phyloP scores from a whole-genome alignment of 2,888 invertebrate species.

The Oligia latruncula region DNA sequence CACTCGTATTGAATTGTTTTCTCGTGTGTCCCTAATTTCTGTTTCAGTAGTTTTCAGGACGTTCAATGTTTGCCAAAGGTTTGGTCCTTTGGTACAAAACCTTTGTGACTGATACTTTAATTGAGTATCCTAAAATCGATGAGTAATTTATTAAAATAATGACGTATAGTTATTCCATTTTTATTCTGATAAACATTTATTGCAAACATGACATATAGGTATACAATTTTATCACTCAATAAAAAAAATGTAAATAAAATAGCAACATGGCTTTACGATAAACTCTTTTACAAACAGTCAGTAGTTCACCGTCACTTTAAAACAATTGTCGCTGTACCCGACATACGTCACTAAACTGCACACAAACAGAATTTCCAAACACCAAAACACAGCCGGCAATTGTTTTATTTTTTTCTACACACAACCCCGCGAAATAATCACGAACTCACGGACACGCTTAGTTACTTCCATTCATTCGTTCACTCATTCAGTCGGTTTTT shows the following conservation, averaged over 20 bases:
- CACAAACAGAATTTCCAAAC: slow-evolving; percentile 46
- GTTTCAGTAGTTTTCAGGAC: slow-evolving; percentile 32
- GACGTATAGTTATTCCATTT: background rate
- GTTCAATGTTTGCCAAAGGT: slow-evolving; percentile 6
- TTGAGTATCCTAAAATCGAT: background rate
- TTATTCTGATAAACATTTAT: background rate
- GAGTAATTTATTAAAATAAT: background rate
- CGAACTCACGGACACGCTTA: slow-evolving; percentile 59
- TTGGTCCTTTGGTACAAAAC: slow-evolving; percentile 6
- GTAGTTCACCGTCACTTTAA: slow-evolving; percentile 18
- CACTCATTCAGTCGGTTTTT: slow-evolving; percentile 58
- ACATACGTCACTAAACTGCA: slow-evolving; percentile 45
- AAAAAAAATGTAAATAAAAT: slow-evolving; percentile 12
- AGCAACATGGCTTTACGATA: background rate
- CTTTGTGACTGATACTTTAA: slow-evolving; percentile 17
- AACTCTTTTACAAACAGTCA: slow-evolving; percentile 20
- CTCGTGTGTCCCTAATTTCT: background rate
- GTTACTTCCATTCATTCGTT: slow-evolving; percentile 61
- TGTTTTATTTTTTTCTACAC: slow-evolving; percentile 59
- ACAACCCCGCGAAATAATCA: slow-evolving; percentile 58
- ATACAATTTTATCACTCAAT: background rate
- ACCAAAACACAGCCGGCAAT: slow-evolving; percentile 37
- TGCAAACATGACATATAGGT: background rate
- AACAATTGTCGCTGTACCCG: slow-evolving; percentile 47
- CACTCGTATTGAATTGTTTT: slow-evolving; percentile 3